These are phyloP conservation scores for Coreoperca whiteheadi DNA, from an alignment of 2,113 vertebrate genomes.

Conservation along the genomic window DNA sequence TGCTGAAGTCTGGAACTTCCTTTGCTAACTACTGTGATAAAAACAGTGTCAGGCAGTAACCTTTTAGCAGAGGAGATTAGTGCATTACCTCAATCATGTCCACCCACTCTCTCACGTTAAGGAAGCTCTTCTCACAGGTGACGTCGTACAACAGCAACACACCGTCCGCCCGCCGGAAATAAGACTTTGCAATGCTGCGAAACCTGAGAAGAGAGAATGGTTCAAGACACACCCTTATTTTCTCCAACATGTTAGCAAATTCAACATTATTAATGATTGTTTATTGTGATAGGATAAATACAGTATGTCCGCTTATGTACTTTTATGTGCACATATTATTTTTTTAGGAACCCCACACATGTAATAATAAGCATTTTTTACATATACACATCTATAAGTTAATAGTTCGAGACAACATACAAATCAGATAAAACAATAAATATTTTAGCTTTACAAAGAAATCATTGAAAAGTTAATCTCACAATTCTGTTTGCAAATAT, in stretches of 20 bases:
- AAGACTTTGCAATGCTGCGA: conserved; percentile 96
- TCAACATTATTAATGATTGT: not conserved
- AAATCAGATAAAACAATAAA: not conserved
- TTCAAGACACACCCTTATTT: not conserved
- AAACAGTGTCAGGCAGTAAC: not conserved
- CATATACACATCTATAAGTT: not conserved
- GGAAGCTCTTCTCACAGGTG: conserved; percentile 93
- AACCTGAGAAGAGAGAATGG: conserved; percentile 83
- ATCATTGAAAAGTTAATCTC: not conserved
- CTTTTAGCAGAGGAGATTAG: not conserved
- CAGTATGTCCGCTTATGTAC: not conserved
- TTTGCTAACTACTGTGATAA: too few relatives aligned
- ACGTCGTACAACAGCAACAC: conserved; percentile 95
- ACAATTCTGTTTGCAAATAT: not conserved
- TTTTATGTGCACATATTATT: not conserved
- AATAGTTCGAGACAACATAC: not conserved
- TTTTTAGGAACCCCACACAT: not conserved
- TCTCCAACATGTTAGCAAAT: not conserved
- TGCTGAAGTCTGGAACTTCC: not conserved
- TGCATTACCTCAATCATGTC: conserved; percentile 93
- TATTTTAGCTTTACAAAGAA: not conserved
- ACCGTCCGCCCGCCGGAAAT: conserved; percentile 95
- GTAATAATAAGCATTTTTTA: not conserved
- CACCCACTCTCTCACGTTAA: conserved; percentile 95
- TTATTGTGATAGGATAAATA: not conserved